Evolutionary conservation across 2,113 vertebrate genomes (phyloP), one percentile per base, ranked within the genome.

Genomic region (Tachysurus fulvidraco): DNA sequence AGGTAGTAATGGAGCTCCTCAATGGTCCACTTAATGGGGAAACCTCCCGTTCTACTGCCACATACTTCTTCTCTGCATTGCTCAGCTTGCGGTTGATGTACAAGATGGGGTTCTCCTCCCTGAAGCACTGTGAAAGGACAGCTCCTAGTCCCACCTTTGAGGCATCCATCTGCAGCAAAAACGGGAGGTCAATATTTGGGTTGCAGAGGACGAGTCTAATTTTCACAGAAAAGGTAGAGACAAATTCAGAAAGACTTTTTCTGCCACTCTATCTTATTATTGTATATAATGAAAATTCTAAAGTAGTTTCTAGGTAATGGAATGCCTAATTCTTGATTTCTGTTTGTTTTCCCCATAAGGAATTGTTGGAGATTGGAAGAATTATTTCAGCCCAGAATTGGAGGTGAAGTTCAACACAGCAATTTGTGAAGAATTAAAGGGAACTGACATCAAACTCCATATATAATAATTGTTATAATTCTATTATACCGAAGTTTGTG

Each of bases 321-420:
- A 74, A 65, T 16, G 8, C 57, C 46, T 67, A 1, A 83, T 82
- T 54, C 12, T n/a, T 64, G 7, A 76, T 78, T 59, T 90, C n/a
- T 90, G n/a, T 57, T 85, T 3, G n/a, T n/a, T 80, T 65, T 91
- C 73, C 36, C 36, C 36, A 36, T 12, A 90, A 96, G 96, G 96
- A 3, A n/a, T 94, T 54, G 55, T 46, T 74, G 96, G 96, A 41
- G 96, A 96, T 86, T 96, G 96, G 95, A 96, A 94, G 88, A 96
- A 95, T 21, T 91, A 96, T 88, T 95, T 97, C 84, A 95, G 81
- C 9, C 60, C 93, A 54, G 93, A 94, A 19, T 93, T 95, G 71
- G 91, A 92, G 76, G 90, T 88, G 84, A 90, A 65, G 55, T 96
- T 96, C 89, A 89, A 91, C 46, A 92, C 90, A 0, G 52, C 89